Conservation (phyloP, 2,797 vertebrate species). For the Poecilia picta region DNA sequence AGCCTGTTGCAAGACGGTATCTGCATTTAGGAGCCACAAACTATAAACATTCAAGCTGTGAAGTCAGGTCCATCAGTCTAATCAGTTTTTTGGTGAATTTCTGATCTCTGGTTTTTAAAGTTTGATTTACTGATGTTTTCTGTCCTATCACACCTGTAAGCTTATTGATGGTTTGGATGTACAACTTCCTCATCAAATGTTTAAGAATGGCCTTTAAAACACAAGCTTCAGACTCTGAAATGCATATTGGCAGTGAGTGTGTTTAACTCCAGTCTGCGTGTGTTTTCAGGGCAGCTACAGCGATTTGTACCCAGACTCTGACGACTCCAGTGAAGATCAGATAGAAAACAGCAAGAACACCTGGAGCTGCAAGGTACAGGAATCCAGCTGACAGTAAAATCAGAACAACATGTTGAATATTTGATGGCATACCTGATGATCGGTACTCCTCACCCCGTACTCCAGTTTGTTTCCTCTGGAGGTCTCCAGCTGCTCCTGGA, state of each 20-base stretch:
- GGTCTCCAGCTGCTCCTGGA: constrained; percentile 95
- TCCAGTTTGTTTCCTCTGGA: constrained; percentile 95
- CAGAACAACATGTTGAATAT: not conserved
- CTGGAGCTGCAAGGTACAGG: constrained; percentile 96
- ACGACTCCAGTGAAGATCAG: constrained; percentile 98
- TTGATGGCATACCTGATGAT: not conserved
- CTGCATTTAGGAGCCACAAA: not conserved
- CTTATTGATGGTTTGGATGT: not conserved
- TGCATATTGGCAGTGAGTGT: not conserved
- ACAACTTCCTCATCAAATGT: not conserved
- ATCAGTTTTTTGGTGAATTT: too few species aligned
- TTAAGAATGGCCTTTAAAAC: not conserved
- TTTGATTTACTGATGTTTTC: too few species aligned
- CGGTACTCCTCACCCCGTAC: constrained; percentile 5
- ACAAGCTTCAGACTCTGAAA: not conserved
- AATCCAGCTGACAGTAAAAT: not conserved
- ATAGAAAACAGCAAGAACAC: constrained; percentile 99
- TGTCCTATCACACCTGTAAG: too few species aligned
- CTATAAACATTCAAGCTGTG: not conserved
- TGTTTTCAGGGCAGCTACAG: constrained; percentile 94
- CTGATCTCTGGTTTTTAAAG: not conserved
- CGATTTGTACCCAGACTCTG: constrained; percentile 97
- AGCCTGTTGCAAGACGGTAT: not conserved
- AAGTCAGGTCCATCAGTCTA: too few species aligned
- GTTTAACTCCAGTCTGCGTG: not conserved